Percentiles rank a stretch among this genome's conserved stretches.
These are phyloP conservation scores for Conus betulinus DNA, from an alignment of 1,140 invertebrate species.

Conservation along the genomic window DNA sequence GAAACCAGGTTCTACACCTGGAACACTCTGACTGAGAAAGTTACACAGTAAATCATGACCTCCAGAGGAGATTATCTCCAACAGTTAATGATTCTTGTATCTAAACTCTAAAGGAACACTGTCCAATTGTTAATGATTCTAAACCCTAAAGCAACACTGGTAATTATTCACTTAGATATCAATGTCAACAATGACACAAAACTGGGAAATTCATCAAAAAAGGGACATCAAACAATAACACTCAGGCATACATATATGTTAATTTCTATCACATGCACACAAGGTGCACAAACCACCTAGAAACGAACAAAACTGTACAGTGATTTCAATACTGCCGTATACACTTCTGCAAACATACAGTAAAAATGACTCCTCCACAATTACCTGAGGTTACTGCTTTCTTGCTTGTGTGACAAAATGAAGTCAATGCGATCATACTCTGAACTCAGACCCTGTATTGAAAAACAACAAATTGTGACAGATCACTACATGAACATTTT, in stretches of 20 bases:
- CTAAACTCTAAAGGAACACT: too few relatives aligned
- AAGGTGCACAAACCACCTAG: not conserved
- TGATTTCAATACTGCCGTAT: too few relatives aligned
- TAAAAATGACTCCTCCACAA: not conserved
- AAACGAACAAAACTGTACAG: too few relatives aligned
- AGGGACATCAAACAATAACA: not conserved
- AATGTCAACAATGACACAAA: not conserved
- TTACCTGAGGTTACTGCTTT: constrained; percentile 20
- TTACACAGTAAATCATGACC: too few relatives aligned
- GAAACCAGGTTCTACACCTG: too few relatives aligned
- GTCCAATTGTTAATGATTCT: too few relatives aligned
- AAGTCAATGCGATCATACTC: constrained; percentile 60
- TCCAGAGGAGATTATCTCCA: too few relatives aligned
- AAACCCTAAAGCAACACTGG: too few relatives aligned
- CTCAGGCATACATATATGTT: not conserved
- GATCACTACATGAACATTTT: not conserved
- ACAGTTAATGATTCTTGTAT: too few relatives aligned
- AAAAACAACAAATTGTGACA: not conserved
- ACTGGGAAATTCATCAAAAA: too few relatives aligned
- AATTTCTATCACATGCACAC: not conserved
- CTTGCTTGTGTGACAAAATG: constrained; percentile 33
- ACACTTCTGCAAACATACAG: too few relatives aligned
- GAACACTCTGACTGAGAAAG: too few relatives aligned
- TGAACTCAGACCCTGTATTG: constrained; percentile 66
- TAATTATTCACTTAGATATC: not conserved